Evolutionary conservation across 2,797 vertebrate genomes (phyloP).

Genomic region (Echeneis naucrates): DNA sequence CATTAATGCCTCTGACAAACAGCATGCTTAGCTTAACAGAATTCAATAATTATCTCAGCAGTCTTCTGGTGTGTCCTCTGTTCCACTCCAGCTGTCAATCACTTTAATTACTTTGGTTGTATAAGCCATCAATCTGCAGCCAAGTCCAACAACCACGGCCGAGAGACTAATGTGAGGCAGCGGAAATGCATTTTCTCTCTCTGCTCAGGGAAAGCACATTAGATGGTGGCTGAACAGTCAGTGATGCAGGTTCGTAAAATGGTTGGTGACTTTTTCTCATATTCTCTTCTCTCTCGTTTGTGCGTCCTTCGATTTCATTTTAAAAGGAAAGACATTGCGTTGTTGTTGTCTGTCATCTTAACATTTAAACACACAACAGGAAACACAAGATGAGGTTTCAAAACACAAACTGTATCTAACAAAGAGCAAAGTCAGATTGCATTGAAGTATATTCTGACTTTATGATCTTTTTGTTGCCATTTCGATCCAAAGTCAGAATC

Average conservation of each 20-base stretch:
- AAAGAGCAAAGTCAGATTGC: too few species aligned
- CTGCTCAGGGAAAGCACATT: background rate
- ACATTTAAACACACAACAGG: background rate
- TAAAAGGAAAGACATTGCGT: background rate
- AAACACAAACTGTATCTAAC: too few species aligned
- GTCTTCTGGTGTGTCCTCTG: conserved; percentile 38
- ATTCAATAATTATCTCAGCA: conserved; percentile 66
- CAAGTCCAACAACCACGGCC: conserved; percentile 18
- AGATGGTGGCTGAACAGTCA: background rate
- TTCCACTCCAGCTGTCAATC: conserved; percentile 54
- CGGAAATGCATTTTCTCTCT: conserved; percentile 8
- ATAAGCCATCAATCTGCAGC: conserved; percentile 60
- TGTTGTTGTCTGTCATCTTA: too few species aligned
- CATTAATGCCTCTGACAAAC: conserved; percentile 33
- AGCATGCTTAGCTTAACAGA: conserved; percentile 48
- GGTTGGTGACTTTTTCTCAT: background rate
- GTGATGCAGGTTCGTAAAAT: too few species aligned
- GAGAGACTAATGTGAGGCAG: conserved; percentile 15
- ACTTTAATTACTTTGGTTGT: conserved; percentile 72
- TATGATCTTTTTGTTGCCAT: too few species aligned
- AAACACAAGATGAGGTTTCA: too few species aligned
- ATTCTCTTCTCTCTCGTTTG: background rate
- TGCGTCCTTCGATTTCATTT: background rate
- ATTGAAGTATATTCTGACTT: too few species aligned
- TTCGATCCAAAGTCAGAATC: too few species aligned